Percentiles rank a stretch among this genome's conserved stretches.
Conservation (phyloP, 2,797 vertebrate species). For the Hydrophis major region DNA sequence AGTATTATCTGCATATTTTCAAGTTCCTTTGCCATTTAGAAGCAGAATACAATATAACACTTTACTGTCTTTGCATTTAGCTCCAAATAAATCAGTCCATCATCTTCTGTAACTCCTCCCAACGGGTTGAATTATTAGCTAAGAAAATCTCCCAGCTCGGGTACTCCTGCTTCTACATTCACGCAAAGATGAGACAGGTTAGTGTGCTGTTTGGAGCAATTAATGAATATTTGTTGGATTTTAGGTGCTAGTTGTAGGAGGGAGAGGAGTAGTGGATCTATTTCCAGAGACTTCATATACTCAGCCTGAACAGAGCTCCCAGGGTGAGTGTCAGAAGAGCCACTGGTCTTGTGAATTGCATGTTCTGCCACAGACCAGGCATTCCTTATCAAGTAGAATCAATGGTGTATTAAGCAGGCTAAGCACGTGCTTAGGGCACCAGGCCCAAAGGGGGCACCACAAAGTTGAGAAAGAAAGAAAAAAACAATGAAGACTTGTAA, state of each 20-base stretch:
- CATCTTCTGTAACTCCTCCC: slow-evolving; percentile 99
- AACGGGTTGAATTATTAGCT: slow-evolving; percentile 96
- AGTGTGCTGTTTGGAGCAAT: slow-evolving; percentile 47
- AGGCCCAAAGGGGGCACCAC: too few relatives aligned
- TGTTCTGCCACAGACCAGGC: too few relatives aligned
- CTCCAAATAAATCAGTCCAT: slow-evolving; percentile 99
- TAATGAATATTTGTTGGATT: background rate
- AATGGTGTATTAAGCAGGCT: too few relatives aligned
- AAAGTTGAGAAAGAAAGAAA: too few relatives aligned
- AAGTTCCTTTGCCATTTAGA: background rate
- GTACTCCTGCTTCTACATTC: slow-evolving; percentile 99
- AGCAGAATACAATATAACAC: background rate
- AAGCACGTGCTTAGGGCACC: too few relatives aligned
- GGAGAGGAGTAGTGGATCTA: background rate
- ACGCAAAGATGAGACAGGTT: slow-evolving; percentile 99
- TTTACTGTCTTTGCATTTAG: slow-evolving; percentile 62
- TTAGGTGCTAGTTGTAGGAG: background rate
- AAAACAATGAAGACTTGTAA: too few relatives aligned
- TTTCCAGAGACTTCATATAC: background rate
- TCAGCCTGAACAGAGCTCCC: background rate
- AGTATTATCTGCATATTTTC: background rate
- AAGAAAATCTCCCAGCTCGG: slow-evolving; percentile 99
- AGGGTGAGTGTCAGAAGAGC: background rate
- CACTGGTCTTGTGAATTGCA: background rate
- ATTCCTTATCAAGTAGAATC: background rate